Evolutionary conservation across 2,113 vertebrate species (phyloP), one percentile per base, ranked within the genome.

Genomic region (zebrafish (Danio rerio)): DNA sequence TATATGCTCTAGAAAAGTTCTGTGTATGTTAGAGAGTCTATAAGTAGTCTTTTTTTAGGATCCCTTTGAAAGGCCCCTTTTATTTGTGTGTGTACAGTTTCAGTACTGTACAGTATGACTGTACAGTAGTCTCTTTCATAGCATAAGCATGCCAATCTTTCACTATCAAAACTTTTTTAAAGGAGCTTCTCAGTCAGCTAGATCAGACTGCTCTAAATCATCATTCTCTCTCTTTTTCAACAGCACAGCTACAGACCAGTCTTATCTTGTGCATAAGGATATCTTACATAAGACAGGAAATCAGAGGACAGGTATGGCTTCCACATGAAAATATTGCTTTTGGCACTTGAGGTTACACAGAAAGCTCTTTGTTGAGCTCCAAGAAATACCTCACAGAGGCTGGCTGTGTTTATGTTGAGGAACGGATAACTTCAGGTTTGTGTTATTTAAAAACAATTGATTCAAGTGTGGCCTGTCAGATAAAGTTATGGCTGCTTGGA

Each of bases 221-320:
- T 65, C 18, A 53, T 6, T 68, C 55, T 78, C 15, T 45, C 43
- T 73, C 55, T 78, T 16, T 85, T 72, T 31, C 6, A 12, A 20
- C 63, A 52, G 49, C 11, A 78, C 20, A 55, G 7, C 43, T 5
- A 59, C 61, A 42, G 63, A 80, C 85, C 76, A 86, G 89, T 88
- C 85, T 87, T 84, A 78, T 90, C 89, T 87, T 89, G 88, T 85
- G 80, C 82, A 84, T 86, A 82, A 86, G 84, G 55, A 76, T 72
- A 76, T 84, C 55, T 80, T 83, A 42, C 68, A 85, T 70, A 53
- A 84, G 83, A 83, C 88, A 88, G 90, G 87, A 88, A 91, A 82
- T 72, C 83, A 81, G 85, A 50, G 83, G 90, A 91, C 89, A 92
- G 91, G 90, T 92, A 89, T 76, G 84, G 87, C 89, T 81, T 91